These are phyloP conservation scores for Acanthochromis polyacanthus DNA, from an alignment of 2,113 vertebrate genomes.

Conservation along the genomic window DNA sequence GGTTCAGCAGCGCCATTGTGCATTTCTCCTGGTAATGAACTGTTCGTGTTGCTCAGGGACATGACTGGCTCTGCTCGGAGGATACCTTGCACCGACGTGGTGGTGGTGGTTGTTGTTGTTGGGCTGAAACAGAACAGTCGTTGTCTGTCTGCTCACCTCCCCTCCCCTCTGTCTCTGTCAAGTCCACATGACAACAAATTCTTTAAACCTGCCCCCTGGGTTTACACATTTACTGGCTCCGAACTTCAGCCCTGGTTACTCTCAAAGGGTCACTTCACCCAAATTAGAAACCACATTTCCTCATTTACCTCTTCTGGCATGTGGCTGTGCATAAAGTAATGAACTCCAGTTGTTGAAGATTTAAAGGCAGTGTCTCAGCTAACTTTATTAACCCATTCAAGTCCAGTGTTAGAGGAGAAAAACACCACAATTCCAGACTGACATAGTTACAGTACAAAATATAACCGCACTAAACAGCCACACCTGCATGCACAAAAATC, in stretches of 20 bases:
- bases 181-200: constrained; percentile 72
- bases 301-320: background rate
- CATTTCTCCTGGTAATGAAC: background rate
- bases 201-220: constrained; percentile 46
- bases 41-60: background rate
- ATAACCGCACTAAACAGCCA: too few species aligned
- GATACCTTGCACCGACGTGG: constrained; percentile 15
- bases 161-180: constrained; percentile 54
- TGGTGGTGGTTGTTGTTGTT: constrained; percentile 47
- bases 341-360: background rate
- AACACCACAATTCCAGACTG: too few species aligned
- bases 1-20: constrained; percentile 32
- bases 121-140: constrained; percentile 62
- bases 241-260: background rate
- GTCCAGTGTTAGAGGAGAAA: background rate
- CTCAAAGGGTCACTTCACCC: background rate
- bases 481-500: too few species aligned
- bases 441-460: too few species aligned
- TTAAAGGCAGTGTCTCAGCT: background rate
- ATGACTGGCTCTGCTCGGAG: background rate
- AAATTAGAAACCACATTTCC: background rate
- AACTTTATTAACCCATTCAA: background rate
- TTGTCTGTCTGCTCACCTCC: constrained; percentile 60
- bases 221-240: constrained; percentile 55
- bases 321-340: background rate